Percentiles rank a stretch among this genome's conserved stretches.
Evolutionary conservation across 2,113 vertebrate genomes (phyloP).

Genomic region (Perognathus longimembris): DNA sequence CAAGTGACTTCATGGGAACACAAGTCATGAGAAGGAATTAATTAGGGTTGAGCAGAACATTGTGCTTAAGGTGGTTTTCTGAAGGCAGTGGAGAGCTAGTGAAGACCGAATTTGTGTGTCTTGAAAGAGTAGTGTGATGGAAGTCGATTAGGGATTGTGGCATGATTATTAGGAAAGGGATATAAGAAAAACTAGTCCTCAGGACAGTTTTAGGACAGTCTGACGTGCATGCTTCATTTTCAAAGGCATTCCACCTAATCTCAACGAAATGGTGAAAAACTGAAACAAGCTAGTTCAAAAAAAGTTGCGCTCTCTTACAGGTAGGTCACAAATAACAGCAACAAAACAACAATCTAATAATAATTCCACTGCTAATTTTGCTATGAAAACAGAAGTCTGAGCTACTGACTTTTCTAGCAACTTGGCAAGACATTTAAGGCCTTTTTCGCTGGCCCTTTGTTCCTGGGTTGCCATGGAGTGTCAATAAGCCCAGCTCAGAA

Average conservation of each 20-base stretch:
- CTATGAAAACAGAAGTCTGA: slow-evolving; percentile 55
- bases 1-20: not conserved
- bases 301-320: not conserved
- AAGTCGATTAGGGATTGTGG: no score
- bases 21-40: not conserved
- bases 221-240: not conserved
- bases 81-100: not conserved
- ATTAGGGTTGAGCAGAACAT: not conserved
- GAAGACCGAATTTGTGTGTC: not conserved
- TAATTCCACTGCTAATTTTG: slow-evolving; percentile 34
- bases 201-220: not conserved
- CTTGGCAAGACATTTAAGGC: slow-evolving; percentile 69
- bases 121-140: not conserved
- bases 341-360: not conserved
- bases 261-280: not conserved
- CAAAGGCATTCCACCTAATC: not conserved
- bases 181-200: not conserved
- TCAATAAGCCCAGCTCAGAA: slow-evolving; percentile 80
- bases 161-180: not conserved
- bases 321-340: not conserved
- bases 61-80: not conserved
- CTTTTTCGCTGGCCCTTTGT: slow-evolving; percentile 73
- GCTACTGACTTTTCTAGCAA: slow-evolving; percentile 70
- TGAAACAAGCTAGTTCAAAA: not conserved
- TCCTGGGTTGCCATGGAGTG: slow-evolving; percentile 81